Base-by-base conservation (phyloP, 2,888 invertebrate genomes). In the Luffia ferchaultella region DNA sequence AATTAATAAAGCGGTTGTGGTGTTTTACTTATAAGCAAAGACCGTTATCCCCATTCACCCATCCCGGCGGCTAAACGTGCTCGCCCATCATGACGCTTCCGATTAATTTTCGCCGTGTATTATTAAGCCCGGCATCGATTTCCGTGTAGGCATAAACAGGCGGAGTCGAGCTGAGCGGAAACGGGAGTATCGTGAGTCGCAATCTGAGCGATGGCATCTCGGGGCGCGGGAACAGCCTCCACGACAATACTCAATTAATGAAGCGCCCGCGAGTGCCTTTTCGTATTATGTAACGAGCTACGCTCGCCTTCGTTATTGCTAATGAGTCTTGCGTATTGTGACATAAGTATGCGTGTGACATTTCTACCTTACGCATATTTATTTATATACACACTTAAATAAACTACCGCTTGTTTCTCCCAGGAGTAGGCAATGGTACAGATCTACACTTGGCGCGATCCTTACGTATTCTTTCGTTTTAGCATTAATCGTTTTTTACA, bases 181-280 rank as follows among this genome's bases (percentile, higher is more conserved):
- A 49, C 45, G 18, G 43, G 46, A 20, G 20, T 45, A 49, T 49
- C 51, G 45, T 30, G 50, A 60, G 59, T 56, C 57, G 53, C 16
- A 63, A 73, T 72, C 73, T 63, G 53, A 43, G 56, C 63, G 67
- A 73, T 68, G 68, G 67, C 63, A 72, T 68, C 66, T 63, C 58
- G 58, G 64, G 61, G 60, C 52, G 49, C 54, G 55, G 55, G 53
- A 60, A 63, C 67, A 49, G 49, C 49, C 49, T 48, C 49, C 67
- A 62, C 67, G 67, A 76, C 74, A 76, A 76, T 76, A 70, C 67
- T 62, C 69, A 73, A 77, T 76, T 77, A 78, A 78, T 73, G 73
- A 72, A 68, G 62, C 62, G 64, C 70, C 63, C 60, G 51, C 43
- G 12, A 47, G 45, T 19, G 44, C 50, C 42, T 30, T 48, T 50